These are phyloP conservation scores for Fabriciana adippe DNA, from an alignment of 2,888 invertebrate species.

Conservation along the genomic window DNA sequence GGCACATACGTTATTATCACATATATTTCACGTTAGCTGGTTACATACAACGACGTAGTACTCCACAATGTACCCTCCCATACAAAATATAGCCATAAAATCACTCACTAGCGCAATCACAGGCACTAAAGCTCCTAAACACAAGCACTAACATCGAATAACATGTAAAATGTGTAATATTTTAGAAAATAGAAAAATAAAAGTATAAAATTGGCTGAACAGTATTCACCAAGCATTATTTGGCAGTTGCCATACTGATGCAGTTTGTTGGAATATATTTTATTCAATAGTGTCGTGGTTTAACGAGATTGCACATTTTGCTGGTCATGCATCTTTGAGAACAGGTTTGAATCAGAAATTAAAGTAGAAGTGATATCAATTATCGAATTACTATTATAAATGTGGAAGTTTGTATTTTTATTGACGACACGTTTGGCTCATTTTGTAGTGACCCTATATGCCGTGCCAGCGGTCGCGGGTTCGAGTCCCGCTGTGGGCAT, in stretches of 20 bases:
- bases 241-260: conserved; percentile 22
- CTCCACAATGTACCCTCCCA: no score
- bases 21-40: no score
- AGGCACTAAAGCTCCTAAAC: no score
- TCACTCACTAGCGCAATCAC: no score
- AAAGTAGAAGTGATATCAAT: conserved; percentile 1
- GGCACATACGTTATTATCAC: no score
- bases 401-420: no score
- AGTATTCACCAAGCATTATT: conserved; percentile 18
- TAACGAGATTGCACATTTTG: conserved; percentile 50
- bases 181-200: background rate
- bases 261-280: conserved; percentile 50
- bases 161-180: background rate
- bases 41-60: no score
- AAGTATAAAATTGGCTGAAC: conserved; percentile 7
- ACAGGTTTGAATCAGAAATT: conserved; percentile 13
- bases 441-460: no score
- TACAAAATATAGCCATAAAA: no score
- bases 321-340: conserved; percentile 39
- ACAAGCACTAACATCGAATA: background rate
- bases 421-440: no score
- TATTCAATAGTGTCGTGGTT: conserved; percentile 52
- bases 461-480: no score
- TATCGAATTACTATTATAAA: background rate
- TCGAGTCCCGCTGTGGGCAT: no score